Base-by-base conservation (phyloP, 2,888 invertebrate species). In the Chouioia cunea region DNA sequence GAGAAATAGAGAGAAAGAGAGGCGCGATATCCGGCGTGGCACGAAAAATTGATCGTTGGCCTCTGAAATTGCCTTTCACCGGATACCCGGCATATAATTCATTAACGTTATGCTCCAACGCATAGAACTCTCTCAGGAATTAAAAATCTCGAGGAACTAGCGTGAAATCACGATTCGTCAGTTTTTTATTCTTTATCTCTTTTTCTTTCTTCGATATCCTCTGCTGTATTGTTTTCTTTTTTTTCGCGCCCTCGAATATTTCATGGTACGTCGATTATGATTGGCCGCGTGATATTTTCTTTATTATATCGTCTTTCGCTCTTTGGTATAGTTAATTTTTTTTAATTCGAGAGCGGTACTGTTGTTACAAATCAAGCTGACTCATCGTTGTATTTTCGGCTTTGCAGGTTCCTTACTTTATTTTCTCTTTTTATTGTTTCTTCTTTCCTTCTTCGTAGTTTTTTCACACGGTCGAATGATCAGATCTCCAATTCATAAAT, bases 41-140 rank as follows among this genome's bases (percentile, higher is more conserved):
- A 57, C 46, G 36, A 69, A 69, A 72, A 72, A 69, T 72, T 65
- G 60, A 72, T 72, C 68, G 44, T 56, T 57, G 18, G 52, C 46
- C 36, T 47, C 69, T 63, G 65, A 69, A 73, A 65, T 68, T 62
- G 64, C 71, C 71, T 71, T 74, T 74, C 71, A 69, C 74, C 74
- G 71, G 73, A 69, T 63, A 70, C 47, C 58, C 66, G 59, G 22
- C 62, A 68, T 43, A 76, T 79, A 79, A 81, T 78, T 79, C 77
- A 75, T 72, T 77, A 73, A 75, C 78, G 79, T 80, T 79, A 82
- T 80, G 81, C 79, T 80, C 75, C 74, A 76, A 72, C 68, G 81
- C 77, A 68, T 65, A 59, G 67, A 71, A 63, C 44, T 47, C 53
- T 16, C 36, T 36, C 14, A 65, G 53, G 70, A 65, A 66, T 70